phyloP scores from a whole-genome alignment of 1,140 invertebrate species.

The Drosophila novamexicana region DNA sequence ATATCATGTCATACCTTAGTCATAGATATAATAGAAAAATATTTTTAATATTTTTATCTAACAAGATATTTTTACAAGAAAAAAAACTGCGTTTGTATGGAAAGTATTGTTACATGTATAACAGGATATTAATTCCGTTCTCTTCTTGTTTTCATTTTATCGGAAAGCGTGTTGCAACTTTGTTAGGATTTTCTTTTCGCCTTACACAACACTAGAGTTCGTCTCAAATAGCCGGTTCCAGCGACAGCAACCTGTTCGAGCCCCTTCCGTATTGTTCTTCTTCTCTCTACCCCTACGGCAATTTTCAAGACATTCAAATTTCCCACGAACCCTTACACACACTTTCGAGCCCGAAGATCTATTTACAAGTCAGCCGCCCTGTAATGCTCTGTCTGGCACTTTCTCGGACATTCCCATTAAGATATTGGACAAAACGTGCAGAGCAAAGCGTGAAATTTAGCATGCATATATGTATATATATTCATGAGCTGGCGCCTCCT shows the following conservation, averaged over 20 bases:
- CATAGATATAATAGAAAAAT: too few species aligned
- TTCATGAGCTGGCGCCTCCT: constrained; percentile 41
- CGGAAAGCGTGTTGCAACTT: too few species aligned
- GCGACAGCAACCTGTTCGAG: constrained; percentile 67
- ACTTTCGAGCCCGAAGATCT: constrained; percentile 58
- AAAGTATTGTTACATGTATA: too few species aligned
- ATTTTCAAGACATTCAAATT: constrained; percentile 10
- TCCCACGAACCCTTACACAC: constrained; percentile 28
- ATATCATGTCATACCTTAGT: too few species aligned
- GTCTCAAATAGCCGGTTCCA: constrained; percentile 4
- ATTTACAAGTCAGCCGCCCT: constrained; percentile 59
- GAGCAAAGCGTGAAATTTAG: constrained; percentile 62
- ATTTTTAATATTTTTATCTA: too few species aligned
- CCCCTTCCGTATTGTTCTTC: not conserved
- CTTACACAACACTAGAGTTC: constrained; percentile 2
- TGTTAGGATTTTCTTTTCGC: too few species aligned
- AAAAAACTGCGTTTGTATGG: too few species aligned
- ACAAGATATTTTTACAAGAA: too few species aligned
- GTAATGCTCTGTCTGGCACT: constrained; percentile 34
- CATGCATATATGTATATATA: constrained; percentile 18
- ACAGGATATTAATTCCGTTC: too few species aligned
- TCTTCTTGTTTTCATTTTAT: not conserved
- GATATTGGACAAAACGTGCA: constrained; percentile 37
- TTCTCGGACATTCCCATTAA: constrained; percentile 54
- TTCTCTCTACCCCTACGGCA: constrained; percentile 3